Conservation (phyloP, 2,113 vertebrate species). For the Ailurus styani region DNA sequence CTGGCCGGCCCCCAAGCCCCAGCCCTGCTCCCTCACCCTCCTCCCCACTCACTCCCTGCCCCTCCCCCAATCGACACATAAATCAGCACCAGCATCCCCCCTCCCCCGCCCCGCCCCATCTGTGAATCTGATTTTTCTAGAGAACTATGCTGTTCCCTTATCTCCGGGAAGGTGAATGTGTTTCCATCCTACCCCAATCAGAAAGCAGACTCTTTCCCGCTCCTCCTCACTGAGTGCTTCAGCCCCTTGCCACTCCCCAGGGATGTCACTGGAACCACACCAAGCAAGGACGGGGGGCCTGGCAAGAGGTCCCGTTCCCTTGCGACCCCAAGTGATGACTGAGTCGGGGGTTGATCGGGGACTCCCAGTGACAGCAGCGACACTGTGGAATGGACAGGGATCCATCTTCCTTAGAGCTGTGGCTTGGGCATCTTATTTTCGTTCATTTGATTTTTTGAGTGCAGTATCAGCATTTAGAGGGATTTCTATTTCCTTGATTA, state of each 20-base stretch:
- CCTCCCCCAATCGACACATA: neutral
- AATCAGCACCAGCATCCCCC: conserved; percentile 59
- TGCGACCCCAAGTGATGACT: neutral
- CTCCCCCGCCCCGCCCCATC: neutral
- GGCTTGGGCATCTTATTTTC: neutral
- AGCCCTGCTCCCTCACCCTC: neutral
- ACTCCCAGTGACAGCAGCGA: neutral
- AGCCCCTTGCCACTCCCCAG: neutral
- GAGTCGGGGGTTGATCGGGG: neutral
- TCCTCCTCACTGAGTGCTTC: neutral
- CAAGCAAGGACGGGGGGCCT: neutral
- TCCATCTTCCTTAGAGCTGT: neutral
- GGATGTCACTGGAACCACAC: neutral
- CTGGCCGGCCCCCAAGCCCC: neutral
- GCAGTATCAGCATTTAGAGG: neutral
- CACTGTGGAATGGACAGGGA: neutral
- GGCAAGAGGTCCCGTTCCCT: neutral
- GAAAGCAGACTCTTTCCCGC: neutral
- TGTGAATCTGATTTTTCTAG: conserved; percentile 38
- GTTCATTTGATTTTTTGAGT: neutral
- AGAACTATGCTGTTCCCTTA: neutral
- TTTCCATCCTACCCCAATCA: neutral
- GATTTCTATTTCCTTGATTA: conserved; percentile 19
- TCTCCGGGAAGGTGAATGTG: neutral
- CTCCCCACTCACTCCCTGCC: neutral